phyloP scores from a whole-genome alignment of 2,113 vertebrate species.

The Myiozetetes cayanensis region DNA sequence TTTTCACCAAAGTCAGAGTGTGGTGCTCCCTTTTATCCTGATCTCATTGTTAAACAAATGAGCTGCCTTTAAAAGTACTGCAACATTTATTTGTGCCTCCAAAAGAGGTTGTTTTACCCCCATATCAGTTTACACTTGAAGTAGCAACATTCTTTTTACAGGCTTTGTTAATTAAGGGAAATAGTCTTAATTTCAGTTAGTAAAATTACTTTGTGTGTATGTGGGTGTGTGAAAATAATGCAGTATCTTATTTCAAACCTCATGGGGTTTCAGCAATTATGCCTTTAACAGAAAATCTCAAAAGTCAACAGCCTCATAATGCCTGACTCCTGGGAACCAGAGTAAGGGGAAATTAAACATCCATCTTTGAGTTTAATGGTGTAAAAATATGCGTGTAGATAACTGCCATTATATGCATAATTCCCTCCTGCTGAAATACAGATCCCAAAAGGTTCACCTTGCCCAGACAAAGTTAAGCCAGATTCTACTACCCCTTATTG shows the following conservation, averaged over 20 bases:
- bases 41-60: neutral
- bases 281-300: conserved; percentile 11
- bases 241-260: conserved; percentile 43
- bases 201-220: conserved; percentile 3
- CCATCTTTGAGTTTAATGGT: neutral
- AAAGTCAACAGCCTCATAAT: neutral
- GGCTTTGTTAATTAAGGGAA: neutral
- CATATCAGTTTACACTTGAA: neutral
- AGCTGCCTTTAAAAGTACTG: neutral
- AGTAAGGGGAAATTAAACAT: neutral
- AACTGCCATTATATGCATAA: neutral
- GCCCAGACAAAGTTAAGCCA: neutral
- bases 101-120: neutral
- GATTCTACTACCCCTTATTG: neutral
- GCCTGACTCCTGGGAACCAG: neutral
- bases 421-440: neutral
- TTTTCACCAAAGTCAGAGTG: neutral
- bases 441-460: neutral
- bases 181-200: conserved; percentile 6
- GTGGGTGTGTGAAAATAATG: conserved; percentile 55
- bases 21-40: neutral
- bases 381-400: neutral
- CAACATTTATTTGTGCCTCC: neutral
- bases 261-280: conserved; percentile 32
- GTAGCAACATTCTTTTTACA: neutral